Conservation (phyloP, 1,140 invertebrate genomes). For the Papilio machaon region DNA sequence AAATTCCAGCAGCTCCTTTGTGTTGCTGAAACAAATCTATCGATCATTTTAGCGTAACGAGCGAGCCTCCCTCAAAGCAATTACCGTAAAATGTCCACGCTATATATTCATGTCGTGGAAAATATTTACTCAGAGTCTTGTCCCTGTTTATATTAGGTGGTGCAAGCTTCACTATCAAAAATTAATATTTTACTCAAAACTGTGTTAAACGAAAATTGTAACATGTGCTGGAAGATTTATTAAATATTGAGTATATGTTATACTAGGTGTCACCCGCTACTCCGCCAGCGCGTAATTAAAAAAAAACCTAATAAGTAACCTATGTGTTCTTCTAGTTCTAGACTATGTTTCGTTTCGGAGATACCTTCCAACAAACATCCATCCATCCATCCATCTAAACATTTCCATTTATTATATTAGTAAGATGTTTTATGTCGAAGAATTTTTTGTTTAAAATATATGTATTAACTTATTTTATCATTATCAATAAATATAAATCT, state of each 20-base stretch:
- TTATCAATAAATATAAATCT: background rate
- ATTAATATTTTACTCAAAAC: background rate
- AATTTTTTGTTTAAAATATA: no score
- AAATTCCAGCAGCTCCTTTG: slow-evolving; percentile 35
- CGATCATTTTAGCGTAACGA: slow-evolving; percentile 36
- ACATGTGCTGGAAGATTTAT: no score
- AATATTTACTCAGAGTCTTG: slow-evolving; percentile 30
- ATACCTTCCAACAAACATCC: no score
- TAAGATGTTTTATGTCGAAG: no score
- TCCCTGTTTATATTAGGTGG: slow-evolving; percentile 12
- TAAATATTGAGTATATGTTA: background rate
- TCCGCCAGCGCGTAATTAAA: background rate
- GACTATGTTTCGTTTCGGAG: background rate
- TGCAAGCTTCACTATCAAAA: background rate
- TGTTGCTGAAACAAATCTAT: slow-evolving; percentile 33
- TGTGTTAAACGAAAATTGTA: background rate
- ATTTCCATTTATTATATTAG: no score
- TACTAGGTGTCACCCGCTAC: background rate
- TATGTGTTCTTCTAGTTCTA: background rate
- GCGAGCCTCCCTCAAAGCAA: slow-evolving; percentile 34
- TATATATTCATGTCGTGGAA: slow-evolving; percentile 21
- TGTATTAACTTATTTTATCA: background rate
- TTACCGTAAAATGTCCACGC: slow-evolving; percentile 28
- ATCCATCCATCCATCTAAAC: background rate
- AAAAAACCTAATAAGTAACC: background rate